Evolutionary conservation across 2,113 vertebrate genomes (phyloP).

Genomic region (Miniopterus natalensis): DNA sequence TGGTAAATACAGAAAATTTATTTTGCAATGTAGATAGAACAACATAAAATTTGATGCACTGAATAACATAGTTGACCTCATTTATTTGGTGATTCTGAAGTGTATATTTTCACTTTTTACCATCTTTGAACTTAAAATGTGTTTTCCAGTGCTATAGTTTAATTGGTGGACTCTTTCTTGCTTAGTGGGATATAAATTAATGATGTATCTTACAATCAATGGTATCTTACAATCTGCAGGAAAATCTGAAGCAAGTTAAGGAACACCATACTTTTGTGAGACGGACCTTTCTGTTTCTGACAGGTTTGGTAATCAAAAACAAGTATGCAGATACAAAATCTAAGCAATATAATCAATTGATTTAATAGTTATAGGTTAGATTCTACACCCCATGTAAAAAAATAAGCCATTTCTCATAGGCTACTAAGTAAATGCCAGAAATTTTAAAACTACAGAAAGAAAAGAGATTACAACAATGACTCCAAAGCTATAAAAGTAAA

Average conservation of each 20-base stretch:
- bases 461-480: background rate
- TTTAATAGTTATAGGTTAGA: background rate
- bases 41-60: background rate
- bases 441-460: background rate
- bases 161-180: background rate
- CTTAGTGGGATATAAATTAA: background rate
- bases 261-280: background rate
- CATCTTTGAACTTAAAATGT: background rate
- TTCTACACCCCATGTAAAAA: background rate
- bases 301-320: background rate
- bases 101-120: background rate
- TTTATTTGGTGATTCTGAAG: background rate
- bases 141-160: background rate
- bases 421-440: background rate
- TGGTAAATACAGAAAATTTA: background rate
- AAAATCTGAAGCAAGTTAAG: background rate
- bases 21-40: background rate
- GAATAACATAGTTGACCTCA: background rate
- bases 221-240: background rate
- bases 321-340: background rate
- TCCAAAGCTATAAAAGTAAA: background rate
- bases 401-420: background rate
- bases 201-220: background rate
- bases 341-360: background rate
- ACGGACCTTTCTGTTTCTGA: background rate